Base-by-base conservation (phyloP, 2,797 vertebrate genomes). In the Chelon labrosus region DNA sequence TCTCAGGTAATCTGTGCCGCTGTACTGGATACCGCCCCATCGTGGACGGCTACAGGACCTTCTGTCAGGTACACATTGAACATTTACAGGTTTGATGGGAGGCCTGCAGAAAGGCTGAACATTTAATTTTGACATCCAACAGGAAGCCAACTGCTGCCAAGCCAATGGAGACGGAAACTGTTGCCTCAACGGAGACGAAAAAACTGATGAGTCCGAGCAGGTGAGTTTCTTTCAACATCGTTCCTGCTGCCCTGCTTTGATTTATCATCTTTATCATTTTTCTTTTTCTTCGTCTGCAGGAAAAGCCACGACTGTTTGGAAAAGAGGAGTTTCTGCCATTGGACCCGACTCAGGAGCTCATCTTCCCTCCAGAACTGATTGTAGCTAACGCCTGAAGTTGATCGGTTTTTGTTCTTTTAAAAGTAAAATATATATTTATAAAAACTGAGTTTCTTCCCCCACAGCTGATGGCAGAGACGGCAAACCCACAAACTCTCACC, bases 321-420 rank as follows among this genome's bases (percentile, higher is more conserved):
- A 81, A 89, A 83, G 92, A 93, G 0, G 92, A 93, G 9, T 95
- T 98, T 62, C 89, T 94, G 60, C 95, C 96, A 0, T 85, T 97
- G 83, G 97, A 99, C 71, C 93, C 96, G 0, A 97, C 96, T 0
- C 97, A 99, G 81, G 97, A 98, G 69, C 93, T 97, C 73, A 96
- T 98, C 90, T 98, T 98, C 82, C 97, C 97, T 60, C 97, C 97
- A 35, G 96, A 97, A 68, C 95, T 99, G 57, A 93, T 96, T 61
- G 97, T 97, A 92, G 91, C 31, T 31, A 31, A 31, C 4, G 31
- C 4, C 31, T 31, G 7, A 31, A 31, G 31, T 31, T 31, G 31
- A 31, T 31, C 31, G 4, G 31, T 5, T 31, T 31, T 31, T 31
- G 31, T 31, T 31, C 31, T 31, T 31, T 31, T 31, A 31, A 31